Percentiles rank a stretch among this genome's conserved stretches.
phyloP scores from a whole-genome alignment of 2,113 vertebrate species.

The Stercorarius parasiticus region DNA sequence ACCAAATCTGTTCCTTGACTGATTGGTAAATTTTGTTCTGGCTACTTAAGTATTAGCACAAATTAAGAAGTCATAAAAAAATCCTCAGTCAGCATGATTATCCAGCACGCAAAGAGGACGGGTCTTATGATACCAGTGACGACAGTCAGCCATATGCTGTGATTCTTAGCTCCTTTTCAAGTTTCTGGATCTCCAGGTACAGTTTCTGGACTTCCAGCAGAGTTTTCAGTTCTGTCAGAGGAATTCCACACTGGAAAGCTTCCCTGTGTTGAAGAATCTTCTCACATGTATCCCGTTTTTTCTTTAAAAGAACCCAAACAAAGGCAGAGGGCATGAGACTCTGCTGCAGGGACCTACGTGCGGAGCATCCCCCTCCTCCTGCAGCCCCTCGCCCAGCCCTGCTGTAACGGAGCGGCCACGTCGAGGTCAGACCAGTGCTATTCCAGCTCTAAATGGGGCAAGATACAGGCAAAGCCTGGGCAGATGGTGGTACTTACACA shows the following conservation, averaged over 20 bases:
- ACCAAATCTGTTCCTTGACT: neutral
- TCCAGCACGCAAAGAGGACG: rapidly evolving
- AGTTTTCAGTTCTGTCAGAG: conserved; percentile 38
- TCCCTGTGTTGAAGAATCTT: rapidly evolving
- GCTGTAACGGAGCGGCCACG: rapidly evolving
- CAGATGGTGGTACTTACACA: conserved; percentile 16
- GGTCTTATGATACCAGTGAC: neutral
- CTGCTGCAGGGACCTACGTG: neutral
- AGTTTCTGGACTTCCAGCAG: conserved; percentile 62
- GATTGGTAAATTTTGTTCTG: neutral
- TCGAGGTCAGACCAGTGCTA: rapidly evolving
- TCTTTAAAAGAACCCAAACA: neutral
- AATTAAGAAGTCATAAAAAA: neutral
- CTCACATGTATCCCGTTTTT: neutral
- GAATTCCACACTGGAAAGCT: neutral
- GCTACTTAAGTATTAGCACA: neutral
- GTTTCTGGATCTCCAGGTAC: conserved; percentile 44
- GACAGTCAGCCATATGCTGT: rapidly evolving
- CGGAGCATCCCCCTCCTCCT: neutral
- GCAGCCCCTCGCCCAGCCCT: neutral
- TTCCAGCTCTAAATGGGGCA: neutral
- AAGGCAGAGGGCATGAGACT: neutral
- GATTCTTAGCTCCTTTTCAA: neutral
- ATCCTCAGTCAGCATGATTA: neutral
- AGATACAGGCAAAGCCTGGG: neutral